Evolutionary conservation across 2,113 vertebrate genomes (phyloP).

Genomic region (Regulus satrapa): DNA sequence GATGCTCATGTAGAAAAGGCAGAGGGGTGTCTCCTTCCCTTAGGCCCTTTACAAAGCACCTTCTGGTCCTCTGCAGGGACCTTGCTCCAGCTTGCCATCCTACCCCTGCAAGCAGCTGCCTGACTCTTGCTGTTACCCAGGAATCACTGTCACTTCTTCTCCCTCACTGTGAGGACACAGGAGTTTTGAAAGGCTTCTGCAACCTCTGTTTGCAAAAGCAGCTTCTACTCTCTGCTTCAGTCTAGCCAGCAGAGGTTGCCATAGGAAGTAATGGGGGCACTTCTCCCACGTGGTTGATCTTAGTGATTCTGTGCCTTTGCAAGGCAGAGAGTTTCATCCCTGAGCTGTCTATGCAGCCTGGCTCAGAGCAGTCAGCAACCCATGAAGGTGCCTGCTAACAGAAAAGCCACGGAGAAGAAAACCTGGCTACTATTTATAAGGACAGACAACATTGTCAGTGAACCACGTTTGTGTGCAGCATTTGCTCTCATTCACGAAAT

Average conservation of each 20-base stretch:
- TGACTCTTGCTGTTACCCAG: background rate
- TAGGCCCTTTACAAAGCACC: background rate
- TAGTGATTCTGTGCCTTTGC: fast-evolving
- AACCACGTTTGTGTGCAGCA: fast-evolving
- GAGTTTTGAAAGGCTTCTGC: background rate
- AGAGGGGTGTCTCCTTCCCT: background rate
- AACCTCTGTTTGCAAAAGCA: background rate
- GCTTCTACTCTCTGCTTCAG: background rate
- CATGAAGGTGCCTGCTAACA: background rate
- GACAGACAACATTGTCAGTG: background rate
- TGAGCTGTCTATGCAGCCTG: background rate
- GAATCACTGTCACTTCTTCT: background rate
- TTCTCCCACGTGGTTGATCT: background rate
- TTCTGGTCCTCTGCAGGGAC: background rate
- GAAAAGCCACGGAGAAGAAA: background rate
- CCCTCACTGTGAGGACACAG: background rate
- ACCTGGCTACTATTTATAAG: background rate
- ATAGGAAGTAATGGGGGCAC: background rate
- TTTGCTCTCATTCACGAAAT: background rate
- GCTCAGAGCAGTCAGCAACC: background rate
- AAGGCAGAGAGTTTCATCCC: background rate
- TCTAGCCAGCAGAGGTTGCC: background rate
- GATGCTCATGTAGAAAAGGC: background rate
- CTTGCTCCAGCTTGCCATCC: background rate
- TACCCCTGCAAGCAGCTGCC: background rate